A percentile compares a stretch with the other conserved stretches of the same genome.
Conservation (phyloP, 2,113 vertebrate genomes). For the Dipodomys ordii region DNA sequence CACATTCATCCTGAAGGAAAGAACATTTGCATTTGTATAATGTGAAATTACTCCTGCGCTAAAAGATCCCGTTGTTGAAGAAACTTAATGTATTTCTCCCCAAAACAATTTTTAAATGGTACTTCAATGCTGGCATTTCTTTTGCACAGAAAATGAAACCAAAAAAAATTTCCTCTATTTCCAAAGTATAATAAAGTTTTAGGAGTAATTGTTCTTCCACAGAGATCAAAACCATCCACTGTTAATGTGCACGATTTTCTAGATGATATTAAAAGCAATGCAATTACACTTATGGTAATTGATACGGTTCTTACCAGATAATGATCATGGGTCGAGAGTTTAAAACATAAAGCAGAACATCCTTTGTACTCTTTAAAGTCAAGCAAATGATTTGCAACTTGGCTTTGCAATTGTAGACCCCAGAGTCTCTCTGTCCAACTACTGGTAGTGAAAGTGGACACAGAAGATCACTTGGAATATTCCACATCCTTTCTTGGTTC, state of each 20-base stretch:
- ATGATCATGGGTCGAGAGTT: constrained; percentile 76
- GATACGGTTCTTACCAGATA: constrained; percentile 72
- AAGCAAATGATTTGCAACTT: background rate
- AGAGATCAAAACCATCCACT: constrained; percentile 63
- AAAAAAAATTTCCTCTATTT: constrained; percentile 50
- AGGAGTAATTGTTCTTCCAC: constrained; percentile 73
- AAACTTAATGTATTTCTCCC: constrained; percentile 47
- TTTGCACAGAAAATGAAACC: constrained; percentile 61
- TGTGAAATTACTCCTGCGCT: constrained; percentile 40
- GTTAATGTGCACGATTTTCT: constrained; percentile 67
- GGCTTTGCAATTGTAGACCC: background rate
- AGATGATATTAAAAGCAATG: constrained; percentile 74
- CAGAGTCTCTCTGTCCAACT: background rate
- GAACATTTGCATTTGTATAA: constrained; percentile 69
- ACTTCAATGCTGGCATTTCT: constrained; percentile 39
- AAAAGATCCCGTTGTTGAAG: constrained; percentile 58
- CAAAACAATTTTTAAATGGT: constrained; percentile 66
- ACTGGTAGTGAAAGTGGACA: background rate
- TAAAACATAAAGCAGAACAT: constrained; percentile 63
- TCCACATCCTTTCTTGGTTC: background rate
- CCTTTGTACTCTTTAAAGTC: constrained; percentile 38
- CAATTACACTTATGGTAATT: constrained; percentile 73
- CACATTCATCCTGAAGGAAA: constrained; percentile 63
- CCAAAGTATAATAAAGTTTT: constrained; percentile 60
- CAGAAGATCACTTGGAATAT: background rate